Evolutionary conservation across 2,797 vertebrate genomes (phyloP).

Genomic region (Phyllotis vaccarum): DNA sequence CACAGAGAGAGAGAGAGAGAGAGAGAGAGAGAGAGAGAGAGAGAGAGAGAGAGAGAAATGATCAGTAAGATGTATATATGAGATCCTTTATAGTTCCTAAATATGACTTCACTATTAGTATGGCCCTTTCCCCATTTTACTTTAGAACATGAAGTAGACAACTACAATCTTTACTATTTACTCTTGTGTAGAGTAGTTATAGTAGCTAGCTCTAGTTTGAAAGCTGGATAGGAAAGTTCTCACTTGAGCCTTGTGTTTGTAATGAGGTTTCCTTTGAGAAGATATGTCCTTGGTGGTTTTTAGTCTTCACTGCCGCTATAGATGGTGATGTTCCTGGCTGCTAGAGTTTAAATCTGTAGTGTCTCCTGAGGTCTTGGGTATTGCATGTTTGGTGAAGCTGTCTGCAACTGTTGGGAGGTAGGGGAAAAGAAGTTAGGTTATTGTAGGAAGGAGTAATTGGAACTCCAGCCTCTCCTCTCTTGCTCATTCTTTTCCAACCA

Average conservation of each 20-base stretch:
- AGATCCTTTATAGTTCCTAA: background rate
- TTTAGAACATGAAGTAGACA: constrained; percentile 13
- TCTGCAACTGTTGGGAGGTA: background rate
- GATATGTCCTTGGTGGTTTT: background rate
- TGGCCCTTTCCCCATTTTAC: background rate
- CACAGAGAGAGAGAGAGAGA: too few relatives aligned
- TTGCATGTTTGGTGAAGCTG: background rate
- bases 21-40: too few relatives aligned
- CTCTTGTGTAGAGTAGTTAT: background rate
- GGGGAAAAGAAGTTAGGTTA: background rate
- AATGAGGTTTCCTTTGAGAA: background rate
- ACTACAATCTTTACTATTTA: background rate
- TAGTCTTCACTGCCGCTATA: constrained; percentile 15
- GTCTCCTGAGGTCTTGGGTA: background rate
- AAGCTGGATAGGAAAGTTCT: background rate
- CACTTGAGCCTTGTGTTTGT: background rate
- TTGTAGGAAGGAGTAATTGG: background rate
- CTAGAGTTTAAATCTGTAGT: background rate
- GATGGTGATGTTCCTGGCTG: background rate
- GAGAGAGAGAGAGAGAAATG: too few relatives aligned
- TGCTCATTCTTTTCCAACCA: background rate
- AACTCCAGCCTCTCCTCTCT: background rate
- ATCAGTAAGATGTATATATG: background rate
- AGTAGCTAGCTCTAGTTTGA: background rate
- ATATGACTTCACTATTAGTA: background rate